Base-by-base conservation (phyloP, 2,113 vertebrate species). In the Engraulis encrasicolus region DNA sequence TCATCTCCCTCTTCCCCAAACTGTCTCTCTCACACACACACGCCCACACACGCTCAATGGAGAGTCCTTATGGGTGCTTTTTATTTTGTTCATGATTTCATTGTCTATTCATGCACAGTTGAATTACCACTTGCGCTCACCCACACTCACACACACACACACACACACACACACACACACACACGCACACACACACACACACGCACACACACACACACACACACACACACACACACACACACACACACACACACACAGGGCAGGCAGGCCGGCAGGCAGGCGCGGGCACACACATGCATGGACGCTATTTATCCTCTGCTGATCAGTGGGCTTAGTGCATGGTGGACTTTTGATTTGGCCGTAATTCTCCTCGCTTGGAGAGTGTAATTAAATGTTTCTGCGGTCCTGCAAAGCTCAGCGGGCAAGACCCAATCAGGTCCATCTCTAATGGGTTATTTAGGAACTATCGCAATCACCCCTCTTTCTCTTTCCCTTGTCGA, bases 391-490 rank as follows among this genome's bases (percentile, higher is more conserved):
- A 74, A 74, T 74, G 66, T 74, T 74, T 74, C 31, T 34, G 27
- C 17, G 27, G 31, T 74, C 66, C 66, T 4, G 17, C 66, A 34
- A 17, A 34, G 66, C 66, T 34, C 12, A 15, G 66, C 34, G 27
- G 6, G n/a, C 31, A 31, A 34, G 66, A 11, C 58, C 27, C 58
- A 66, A 31, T 66, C 58, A 18, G 66, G 1, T 23, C 66, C 14
- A 31, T 34, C 66, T 4, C 31, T 31, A 84, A 91, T 85, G 85
- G 82, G 90, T 90, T 84, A 87, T 89, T 79, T 85, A 66, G n/a
- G 82, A 88, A 88, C 91, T 89, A 80, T 79, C 84, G 11, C 83
- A 71, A 74, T 87, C 87, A 81, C 88, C 89, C n/a, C 89, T 88
- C 82, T 19, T 12, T 79, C 20, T 27, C 86, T 85, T 89, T 66